Evolutionary conservation across 1,140 invertebrate genomes (phyloP).

Genomic region (Heliothis virescens): DNA sequence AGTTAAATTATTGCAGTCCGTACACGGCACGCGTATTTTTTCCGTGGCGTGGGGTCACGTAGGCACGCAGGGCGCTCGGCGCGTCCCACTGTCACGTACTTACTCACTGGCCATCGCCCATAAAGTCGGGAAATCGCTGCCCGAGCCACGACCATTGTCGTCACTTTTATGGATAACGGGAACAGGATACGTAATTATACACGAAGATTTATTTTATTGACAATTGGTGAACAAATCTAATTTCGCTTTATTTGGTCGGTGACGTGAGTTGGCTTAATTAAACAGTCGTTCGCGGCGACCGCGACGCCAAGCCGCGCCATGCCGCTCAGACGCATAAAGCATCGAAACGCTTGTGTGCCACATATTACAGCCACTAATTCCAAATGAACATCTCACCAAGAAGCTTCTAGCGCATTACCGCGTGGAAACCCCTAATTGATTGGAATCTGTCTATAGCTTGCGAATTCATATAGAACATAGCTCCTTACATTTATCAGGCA

Average conservation of each 20-base stretch:
- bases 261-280: conserved; percentile 44
- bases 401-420: background rate
- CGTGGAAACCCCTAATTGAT: background rate
- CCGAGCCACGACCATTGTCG: conserved; percentile 52
- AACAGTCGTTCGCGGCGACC: background rate
- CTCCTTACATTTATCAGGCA: background rate
- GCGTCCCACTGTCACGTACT: conserved; percentile 53
- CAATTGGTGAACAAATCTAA: conserved; percentile 47
- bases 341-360: background rate
- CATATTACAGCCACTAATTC: background rate
- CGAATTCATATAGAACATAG: background rate
- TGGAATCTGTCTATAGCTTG: conserved; percentile 4
- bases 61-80: conserved; percentile 41
- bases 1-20: conserved; percentile 26
- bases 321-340: conserved; percentile 8
- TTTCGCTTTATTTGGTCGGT: conserved; percentile 41
- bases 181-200: conserved; percentile 57
- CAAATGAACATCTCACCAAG: background rate
- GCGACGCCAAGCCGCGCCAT: background rate
- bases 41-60: conserved; percentile 47
- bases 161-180: conserved; percentile 60
- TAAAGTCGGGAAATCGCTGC: conserved; percentile 60
- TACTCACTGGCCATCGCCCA: conserved; percentile 49
- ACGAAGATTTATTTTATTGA: conserved; percentile 52
- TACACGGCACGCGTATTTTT: conserved; percentile 29